Percentiles rank a stretch among this genome's conserved stretches.
These are phyloP conservation scores for Charina bottae DNA, from an alignment of 2,113 vertebrate species.

Conservation along the genomic window DNA sequence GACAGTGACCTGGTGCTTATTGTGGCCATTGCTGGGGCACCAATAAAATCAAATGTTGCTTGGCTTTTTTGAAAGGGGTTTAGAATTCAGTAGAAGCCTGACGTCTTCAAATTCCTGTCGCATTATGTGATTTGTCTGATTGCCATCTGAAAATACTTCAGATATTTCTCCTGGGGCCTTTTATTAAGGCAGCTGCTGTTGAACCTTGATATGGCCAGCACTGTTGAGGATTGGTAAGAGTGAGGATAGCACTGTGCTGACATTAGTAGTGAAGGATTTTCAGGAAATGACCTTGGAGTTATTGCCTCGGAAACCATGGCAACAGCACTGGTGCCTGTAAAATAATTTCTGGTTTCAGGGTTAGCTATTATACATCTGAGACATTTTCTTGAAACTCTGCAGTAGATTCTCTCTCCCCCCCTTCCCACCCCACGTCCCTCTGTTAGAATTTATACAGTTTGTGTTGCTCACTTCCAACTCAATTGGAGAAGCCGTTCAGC, in stretches of 20 bases:
- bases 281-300: slow-evolving; percentile 64
- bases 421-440: too few relatives aligned
- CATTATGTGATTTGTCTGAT: slow-evolving; percentile 2
- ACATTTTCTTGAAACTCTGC: slow-evolving; percentile 27
- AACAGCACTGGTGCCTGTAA: slow-evolving; percentile 62
- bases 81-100: background rate
- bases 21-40: too few relatives aligned
- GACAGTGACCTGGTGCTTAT: background rate
- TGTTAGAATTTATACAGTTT: background rate
- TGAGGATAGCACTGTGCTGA: background rate
- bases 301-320: slow-evolving; percentile 68
- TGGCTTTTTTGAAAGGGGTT: background rate
- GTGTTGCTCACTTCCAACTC: background rate
- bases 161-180: background rate
- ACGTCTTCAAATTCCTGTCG: background rate
- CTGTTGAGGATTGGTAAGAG: background rate
- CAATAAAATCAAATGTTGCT: accelerated
- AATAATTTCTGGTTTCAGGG: slow-evolving; percentile 61
- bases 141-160: background rate
- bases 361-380: slow-evolving; percentile 54
- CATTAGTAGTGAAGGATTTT: slow-evolving; percentile 34
- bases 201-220: background rate
- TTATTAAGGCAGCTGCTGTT: background rate
- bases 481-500: background rate
- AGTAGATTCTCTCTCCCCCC: slow-evolving; percentile 19